Percentiles rank a stretch among this genome's conserved stretches.
Evolutionary conservation across 35 echinoderm and acorn worm species (phyloP).

Genomic region (Strongylocentrotus purpuratus): DNA sequence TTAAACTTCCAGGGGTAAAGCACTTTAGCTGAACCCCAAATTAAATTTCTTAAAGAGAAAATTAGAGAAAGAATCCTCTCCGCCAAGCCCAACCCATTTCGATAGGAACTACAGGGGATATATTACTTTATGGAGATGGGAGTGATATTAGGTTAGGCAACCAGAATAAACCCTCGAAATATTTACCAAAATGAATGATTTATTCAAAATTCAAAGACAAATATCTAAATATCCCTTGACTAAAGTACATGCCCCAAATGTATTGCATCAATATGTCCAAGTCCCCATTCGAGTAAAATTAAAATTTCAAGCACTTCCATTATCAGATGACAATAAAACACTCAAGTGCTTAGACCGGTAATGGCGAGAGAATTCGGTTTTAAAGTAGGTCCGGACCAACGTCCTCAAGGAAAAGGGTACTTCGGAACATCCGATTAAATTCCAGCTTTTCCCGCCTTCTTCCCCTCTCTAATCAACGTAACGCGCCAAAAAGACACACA

Average conservation of each 20-base stretch:
- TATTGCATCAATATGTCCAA: not conserved
- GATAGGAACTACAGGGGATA: no score
- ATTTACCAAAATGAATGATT: no score
- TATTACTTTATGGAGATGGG: no score
- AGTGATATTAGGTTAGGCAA: no score
- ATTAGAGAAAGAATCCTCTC: no score
- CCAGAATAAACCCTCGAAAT: no score
- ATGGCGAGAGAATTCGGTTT: not conserved
- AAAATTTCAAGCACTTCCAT: not conserved
- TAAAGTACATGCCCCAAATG: no score
- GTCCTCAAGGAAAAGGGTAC: not conserved
- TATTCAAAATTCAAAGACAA: no score
- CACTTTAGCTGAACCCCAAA: not conserved
- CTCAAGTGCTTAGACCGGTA: not conserved
- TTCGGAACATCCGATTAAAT: conserved; percentile 4
- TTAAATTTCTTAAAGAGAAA: no score
- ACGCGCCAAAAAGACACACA: conserved; percentile 7
- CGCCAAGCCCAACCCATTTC: no score
- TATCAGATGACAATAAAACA: not conserved
- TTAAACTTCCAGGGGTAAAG: not conserved
- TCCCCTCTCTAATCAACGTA: not conserved
- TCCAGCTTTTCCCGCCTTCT: not conserved
- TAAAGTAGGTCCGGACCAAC: not conserved
- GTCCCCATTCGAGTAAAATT: not conserved
- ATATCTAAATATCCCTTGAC: no score